Percentiles rank a stretch among this genome's conserved stretches.
Conservation (phyloP, 2,888 invertebrate genomes). For the Athalia circularis region DNA sequence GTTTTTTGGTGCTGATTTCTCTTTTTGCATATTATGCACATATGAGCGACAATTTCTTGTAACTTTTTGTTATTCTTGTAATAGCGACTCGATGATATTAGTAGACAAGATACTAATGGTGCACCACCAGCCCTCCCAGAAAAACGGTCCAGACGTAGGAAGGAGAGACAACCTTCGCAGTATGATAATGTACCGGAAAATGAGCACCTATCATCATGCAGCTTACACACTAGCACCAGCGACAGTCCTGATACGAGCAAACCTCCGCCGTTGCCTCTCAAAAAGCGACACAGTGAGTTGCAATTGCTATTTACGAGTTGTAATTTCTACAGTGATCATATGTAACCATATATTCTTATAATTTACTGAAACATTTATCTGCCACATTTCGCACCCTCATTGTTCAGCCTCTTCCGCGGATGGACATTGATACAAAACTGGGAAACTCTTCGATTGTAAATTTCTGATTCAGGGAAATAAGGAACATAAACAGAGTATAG, state of each 20-base stretch:
- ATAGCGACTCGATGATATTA: slow-evolving; percentile 62
- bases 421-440: background rate
- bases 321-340: slow-evolving; percentile 40
- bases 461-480: background rate
- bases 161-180: slow-evolving; percentile 80
- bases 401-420: slow-evolving; percentile 6
- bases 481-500: too few relatives aligned
- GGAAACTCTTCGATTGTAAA: background rate
- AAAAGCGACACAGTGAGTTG: slow-evolving; percentile 96
- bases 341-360: background rate
- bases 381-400: background rate
- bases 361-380: background rate
- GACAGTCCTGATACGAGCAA: slow-evolving; percentile 78
- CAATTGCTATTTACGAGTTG: slow-evolving; percentile 33
- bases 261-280: slow-evolving; percentile 93
- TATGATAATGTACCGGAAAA: slow-evolving; percentile 83
- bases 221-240: slow-evolving; percentile 69
- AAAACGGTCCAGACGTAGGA: slow-evolving; percentile 76
- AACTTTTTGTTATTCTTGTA: slow-evolving; percentile 1
- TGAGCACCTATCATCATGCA: slow-evolving; percentile 74
- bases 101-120: slow-evolving; percentile 53
- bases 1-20: background rate
- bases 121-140: slow-evolving; percentile 80
- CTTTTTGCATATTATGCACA: background rate
- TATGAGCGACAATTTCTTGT: background rate